Evolutionary conservation across 2,113 vertebrate species (phyloP).

Genomic region (Perca flavescens): DNA sequence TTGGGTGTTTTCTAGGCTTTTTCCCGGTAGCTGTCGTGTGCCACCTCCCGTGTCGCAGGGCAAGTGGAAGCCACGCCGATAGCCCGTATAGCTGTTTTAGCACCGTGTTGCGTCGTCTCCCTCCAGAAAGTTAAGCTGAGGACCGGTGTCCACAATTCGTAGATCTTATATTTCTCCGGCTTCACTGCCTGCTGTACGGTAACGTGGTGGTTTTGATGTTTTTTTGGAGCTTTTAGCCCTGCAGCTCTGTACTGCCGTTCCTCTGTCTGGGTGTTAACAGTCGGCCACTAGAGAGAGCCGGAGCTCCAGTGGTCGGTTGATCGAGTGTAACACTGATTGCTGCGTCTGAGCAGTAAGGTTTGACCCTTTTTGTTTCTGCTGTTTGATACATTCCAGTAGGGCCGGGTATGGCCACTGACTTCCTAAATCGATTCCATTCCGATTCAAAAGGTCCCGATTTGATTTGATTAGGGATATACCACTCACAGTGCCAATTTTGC

Average conservation of each 20-base stretch:
- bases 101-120: not conserved
- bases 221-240: not conserved
- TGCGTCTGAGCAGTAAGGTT: constrained; percentile 27
- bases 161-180: not conserved
- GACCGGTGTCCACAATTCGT: not conserved
- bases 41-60: constrained; percentile 29
- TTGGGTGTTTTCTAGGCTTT: constrained; percentile 46
- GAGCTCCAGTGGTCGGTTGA: constrained; percentile 31
- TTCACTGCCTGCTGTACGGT: not conserved
- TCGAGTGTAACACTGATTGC: not conserved
- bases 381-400: constrained; percentile 60
- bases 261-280: constrained; percentile 23
- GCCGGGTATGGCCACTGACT: no score
- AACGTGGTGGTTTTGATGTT: not conserved
- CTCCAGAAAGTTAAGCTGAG: not conserved
- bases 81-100: not conserved
- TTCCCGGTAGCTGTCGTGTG: constrained; percentile 39
- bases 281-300: constrained; percentile 73
- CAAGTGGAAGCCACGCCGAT: constrained; percentile 15
- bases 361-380: constrained; percentile 33
- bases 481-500: no score
- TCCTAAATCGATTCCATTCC: no score
- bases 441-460: no score
- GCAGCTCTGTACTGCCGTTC: constrained; percentile 67
- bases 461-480: no score